These are phyloP conservation scores for Heteronetta atricapilla DNA, from an alignment of 2,113 vertebrate species.

Conservation along the genomic window DNA sequence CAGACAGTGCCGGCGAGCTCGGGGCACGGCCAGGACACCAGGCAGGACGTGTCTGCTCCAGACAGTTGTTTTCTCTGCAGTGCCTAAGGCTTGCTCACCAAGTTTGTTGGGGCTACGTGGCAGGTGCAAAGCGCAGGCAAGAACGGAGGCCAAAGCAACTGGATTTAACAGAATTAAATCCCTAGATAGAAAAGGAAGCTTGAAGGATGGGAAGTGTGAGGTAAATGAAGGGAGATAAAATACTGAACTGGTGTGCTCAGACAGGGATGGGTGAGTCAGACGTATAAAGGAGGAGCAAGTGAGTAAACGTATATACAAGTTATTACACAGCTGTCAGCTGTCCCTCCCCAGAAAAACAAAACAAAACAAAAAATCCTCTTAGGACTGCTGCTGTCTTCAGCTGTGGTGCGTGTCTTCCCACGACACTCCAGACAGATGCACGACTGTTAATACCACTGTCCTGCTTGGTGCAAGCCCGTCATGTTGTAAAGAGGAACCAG, in stretches of 20 bases:
- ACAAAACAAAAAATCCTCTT: neutral
- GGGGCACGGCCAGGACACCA: neutral
- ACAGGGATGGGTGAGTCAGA: neutral
- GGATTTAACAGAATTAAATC: neutral
- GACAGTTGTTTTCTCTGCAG: constrained; percentile 45
- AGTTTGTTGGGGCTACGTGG: neutral
- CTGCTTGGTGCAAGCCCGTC: neutral
- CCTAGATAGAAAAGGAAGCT: neutral
- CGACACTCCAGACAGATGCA: neutral
- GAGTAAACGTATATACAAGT: neutral
- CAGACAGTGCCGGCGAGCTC: neutral
- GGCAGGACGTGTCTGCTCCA: constrained; percentile 42
- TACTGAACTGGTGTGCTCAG: neutral
- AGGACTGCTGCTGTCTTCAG: neutral
- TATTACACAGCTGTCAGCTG: neutral
- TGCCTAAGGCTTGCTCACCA: constrained; percentile 19
- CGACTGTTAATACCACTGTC: neutral
- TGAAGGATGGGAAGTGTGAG: neutral
- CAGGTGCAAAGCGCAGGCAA: constrained; percentile 23
- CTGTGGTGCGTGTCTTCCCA: neutral
- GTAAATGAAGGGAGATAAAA: neutral
- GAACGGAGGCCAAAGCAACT: neutral
- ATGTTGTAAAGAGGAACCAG: neutral
- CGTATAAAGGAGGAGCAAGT: neutral
- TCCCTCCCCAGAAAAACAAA: neutral